Evolutionary conservation across 2,797 vertebrate genomes (phyloP).

Genomic region (Cynodonichthys magdalenae): DNA sequence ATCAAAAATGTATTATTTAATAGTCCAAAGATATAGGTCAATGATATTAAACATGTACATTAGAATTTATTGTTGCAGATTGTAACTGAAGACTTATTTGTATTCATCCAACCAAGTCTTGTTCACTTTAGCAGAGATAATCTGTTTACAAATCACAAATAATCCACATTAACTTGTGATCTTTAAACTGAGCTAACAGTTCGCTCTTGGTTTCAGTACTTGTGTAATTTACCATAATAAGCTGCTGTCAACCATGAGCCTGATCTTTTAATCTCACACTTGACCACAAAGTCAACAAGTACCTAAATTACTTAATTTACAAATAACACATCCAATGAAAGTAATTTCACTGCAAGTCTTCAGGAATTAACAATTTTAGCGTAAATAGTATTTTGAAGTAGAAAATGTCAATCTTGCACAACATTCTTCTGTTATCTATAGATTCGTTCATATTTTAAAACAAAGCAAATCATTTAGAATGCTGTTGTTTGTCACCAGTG

Average conservation of each 20-base stretch:
- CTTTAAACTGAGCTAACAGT: background rate
- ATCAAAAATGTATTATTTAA: too few species aligned
- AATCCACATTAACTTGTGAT: constrained; percentile 1
- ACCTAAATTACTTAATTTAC: background rate
- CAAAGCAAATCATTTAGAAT: constrained; percentile 39
- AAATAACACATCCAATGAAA: background rate
- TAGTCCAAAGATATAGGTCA: too few species aligned
- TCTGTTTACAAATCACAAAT: background rate
- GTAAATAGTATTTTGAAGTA: constrained; percentile 18
- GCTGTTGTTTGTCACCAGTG: constrained; percentile 26
- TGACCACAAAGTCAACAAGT: constrained; percentile 8
- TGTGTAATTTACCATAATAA: constrained; percentile 11
- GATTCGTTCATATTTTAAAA: constrained; percentile 24
- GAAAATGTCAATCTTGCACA: constrained; percentile 23
- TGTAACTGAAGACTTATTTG: background rate
- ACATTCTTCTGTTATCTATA: constrained; percentile 20
- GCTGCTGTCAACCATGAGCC: background rate
- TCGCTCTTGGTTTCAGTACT: constrained; percentile 3
- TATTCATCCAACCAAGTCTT: background rate
- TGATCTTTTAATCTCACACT: background rate
- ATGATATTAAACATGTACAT: too few species aligned
- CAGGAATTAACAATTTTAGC: constrained; percentile 21
- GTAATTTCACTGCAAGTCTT: constrained; percentile 9
- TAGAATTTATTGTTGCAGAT: too few species aligned
- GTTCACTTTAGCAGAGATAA: background rate